Percentiles rank a stretch among this genome's conserved stretches.
Evolutionary conservation across 2,888 invertebrate species (phyloP).

Genomic region (Podabrus alpinus): DNA sequence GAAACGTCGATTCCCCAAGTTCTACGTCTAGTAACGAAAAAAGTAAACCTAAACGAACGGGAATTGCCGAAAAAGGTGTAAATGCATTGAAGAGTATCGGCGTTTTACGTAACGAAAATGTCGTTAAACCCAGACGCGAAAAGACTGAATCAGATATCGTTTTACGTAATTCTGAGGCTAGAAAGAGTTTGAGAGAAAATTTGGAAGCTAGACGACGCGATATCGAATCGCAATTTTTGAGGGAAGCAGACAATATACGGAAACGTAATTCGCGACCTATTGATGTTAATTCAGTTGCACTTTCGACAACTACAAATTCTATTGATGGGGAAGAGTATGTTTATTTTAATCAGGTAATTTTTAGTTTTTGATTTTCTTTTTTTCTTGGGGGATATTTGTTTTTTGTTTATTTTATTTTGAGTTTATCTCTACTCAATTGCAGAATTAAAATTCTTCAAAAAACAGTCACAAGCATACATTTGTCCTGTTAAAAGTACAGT

Average conservation of each 20-base stretch:
- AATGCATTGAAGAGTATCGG: slow-evolving; percentile 44
- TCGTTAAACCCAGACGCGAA: slow-evolving; percentile 76
- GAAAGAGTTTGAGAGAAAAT: slow-evolving; percentile 58
- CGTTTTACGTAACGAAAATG: slow-evolving; percentile 41
- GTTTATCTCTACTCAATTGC: not conserved
- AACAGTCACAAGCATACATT: not conserved
- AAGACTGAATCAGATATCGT: slow-evolving; percentile 89
- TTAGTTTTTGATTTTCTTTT: slow-evolving; percentile 22
- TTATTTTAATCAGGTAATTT: slow-evolving; percentile 54
- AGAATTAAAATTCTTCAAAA: not conserved
- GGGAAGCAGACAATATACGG: slow-evolving; percentile 54
- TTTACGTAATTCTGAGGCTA: slow-evolving; percentile 65
- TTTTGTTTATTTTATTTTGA: not conserved
- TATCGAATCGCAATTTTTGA: slow-evolving; percentile 54
- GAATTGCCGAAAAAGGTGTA: slow-evolving; percentile 20
- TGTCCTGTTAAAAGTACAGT: too few relatives aligned
- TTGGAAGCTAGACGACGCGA: slow-evolving; percentile 57
- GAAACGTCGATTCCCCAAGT: slow-evolving; percentile 53
- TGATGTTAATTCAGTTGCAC: slow-evolving; percentile 49
- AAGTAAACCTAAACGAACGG: not conserved
- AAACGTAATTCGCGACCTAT: slow-evolving; percentile 57
- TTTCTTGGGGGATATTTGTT: slow-evolving; percentile 7
- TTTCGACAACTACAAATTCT: slow-evolving; percentile 47
- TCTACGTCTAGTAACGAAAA: slow-evolving; percentile 12
- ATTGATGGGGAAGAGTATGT: slow-evolving; percentile 54